Evolutionary conservation across 2,113 vertebrate species (phyloP).

Genomic region (Aphyosemion australe): DNA sequence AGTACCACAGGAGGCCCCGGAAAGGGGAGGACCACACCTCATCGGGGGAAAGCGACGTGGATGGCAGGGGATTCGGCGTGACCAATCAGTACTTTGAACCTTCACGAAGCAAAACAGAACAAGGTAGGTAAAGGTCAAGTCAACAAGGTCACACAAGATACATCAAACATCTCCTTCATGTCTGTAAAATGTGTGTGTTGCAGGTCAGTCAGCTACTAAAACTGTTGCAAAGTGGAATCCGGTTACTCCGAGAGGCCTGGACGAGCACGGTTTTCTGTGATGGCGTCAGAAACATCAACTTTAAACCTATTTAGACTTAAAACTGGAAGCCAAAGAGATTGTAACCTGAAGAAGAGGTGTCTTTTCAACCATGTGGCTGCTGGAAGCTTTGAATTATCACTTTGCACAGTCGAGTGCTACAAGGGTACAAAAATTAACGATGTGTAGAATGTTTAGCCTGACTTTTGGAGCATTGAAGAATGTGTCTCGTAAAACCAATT

Average conservation of each 20-base stretch:
- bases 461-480: conserved; percentile 33
- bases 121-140: conserved; percentile 64
- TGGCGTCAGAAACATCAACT: too few species aligned
- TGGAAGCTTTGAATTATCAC: conserved; percentile 49
- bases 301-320: conserved; percentile 8
- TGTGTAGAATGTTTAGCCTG: conserved; percentile 4
- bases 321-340: conserved; percentile 67
- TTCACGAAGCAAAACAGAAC: conserved; percentile 69
- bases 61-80: conserved; percentile 62
- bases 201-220: conserved; percentile 68
- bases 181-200: conserved; percentile 23
- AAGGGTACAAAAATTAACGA: conserved; percentile 40
- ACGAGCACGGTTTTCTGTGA: conserved; percentile 81
- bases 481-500: conserved; percentile 60
- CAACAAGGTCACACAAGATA: not conserved
- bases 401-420: conserved; percentile 64
- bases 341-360: conserved; percentile 24
- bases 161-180: not conserved
- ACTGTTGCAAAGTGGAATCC: conserved; percentile 77
- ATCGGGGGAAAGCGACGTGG: conserved; percentile 76
- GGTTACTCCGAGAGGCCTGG: conserved; percentile 74
- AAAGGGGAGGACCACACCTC: conserved; percentile 76
- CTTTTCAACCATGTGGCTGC: conserved; percentile 12
- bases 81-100: conserved; percentile 60
- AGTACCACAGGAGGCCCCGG: conserved; percentile 88